phyloP scores from a whole-genome alignment of 2,113 vertebrate genomes.

The Ondatra zibethicus region DNA sequence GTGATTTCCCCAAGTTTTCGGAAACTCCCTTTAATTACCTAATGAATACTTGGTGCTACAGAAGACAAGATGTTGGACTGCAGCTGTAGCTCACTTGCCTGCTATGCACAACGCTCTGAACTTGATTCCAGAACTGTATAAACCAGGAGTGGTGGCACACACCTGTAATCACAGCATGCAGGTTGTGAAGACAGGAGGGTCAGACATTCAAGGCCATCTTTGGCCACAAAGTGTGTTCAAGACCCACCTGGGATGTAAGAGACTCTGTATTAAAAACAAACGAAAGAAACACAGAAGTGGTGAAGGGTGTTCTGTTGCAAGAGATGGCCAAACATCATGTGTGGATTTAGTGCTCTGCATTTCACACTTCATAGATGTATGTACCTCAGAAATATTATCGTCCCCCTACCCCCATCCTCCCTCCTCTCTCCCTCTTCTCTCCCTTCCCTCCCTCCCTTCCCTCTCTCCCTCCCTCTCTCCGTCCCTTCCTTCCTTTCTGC shows the following conservation, averaged over 20 bases:
- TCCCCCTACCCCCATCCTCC: background rate
- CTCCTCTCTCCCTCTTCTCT: background rate
- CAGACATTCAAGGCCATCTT: background rate
- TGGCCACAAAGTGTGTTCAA: background rate
- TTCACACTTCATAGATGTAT: background rate
- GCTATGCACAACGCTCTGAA: background rate
- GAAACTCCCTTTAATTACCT: background rate
- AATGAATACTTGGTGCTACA: background rate
- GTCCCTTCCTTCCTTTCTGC: no score
- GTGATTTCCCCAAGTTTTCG: background rate
- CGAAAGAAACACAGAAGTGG: background rate
- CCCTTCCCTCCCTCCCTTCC: background rate
- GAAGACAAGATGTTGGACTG: background rate
- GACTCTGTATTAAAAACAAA: background rate
- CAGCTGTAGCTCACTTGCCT: background rate
- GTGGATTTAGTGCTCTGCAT: background rate
- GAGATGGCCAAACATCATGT: background rate
- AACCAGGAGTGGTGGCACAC: background rate
- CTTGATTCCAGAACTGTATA: background rate
- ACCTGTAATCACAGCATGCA: no score
- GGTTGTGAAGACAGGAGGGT: background rate
- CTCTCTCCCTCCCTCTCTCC: rapidly evolving
- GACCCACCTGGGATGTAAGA: background rate
- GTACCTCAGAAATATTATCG: background rate
- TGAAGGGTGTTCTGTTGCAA: background rate